phyloP scores from a whole-genome alignment of 2,797 vertebrate genomes.

The Bothrops alternatus region DNA sequence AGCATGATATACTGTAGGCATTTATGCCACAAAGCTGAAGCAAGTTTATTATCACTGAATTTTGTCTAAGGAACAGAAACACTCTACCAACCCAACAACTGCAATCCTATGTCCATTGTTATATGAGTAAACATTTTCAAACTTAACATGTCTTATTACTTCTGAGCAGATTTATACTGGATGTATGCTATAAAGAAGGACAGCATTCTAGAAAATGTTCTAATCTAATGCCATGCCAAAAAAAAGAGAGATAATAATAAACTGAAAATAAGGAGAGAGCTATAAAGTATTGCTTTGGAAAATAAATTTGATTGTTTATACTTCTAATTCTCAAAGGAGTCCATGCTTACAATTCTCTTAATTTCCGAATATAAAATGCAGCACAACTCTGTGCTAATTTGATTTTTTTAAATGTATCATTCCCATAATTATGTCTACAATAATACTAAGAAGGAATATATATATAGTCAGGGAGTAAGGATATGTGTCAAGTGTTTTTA shows the following conservation, averaged over 20 bases:
- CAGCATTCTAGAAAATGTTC: neutral
- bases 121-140: neutral
- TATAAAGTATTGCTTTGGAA: slow-evolving; percentile 11
- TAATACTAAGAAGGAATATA: slow-evolving; percentile 51
- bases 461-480: too few species aligned
- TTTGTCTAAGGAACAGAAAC: neutral
- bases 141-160: neutral
- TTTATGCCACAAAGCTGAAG: neutral
- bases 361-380: slow-evolving; percentile 58
- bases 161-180: neutral
- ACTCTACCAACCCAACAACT: neutral
- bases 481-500: too few species aligned
- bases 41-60: neutral
- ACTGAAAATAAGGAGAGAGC: neutral
- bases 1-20: neutral
- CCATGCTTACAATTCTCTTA: slow-evolving; percentile 57
- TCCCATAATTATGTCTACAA: slow-evolving; percentile 57
- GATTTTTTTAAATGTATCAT: slow-evolving; percentile 46
- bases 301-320: slow-evolving; percentile 61
- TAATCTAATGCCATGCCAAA: neutral
- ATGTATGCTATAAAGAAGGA: neutral
- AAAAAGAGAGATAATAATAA: neutral
- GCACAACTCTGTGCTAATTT: slow-evolving; percentile 55
- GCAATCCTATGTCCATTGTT: neutral
- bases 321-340: slow-evolving; percentile 57